Percentiles rank a stretch among this genome's conserved stretches.
Conservation (phyloP, 1,140 invertebrate genomes). For the Ectropis grisescens region DNA sequence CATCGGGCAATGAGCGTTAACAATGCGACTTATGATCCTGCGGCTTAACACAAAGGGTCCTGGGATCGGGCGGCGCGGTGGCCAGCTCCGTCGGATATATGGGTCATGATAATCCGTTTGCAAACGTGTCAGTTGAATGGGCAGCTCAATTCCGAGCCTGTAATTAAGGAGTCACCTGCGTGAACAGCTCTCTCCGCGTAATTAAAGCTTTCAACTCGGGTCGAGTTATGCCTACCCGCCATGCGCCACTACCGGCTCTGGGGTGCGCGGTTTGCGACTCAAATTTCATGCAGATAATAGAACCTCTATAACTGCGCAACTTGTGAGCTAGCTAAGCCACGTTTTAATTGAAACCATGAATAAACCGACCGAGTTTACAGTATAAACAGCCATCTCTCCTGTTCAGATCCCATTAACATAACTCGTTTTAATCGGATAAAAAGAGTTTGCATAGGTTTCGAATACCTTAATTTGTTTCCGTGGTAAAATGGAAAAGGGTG, state of each 20-base stretch:
- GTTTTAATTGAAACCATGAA: constrained; percentile 50
- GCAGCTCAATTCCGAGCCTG: constrained; percentile 55
- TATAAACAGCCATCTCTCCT: constrained; percentile 11
- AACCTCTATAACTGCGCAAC: constrained; percentile 40
- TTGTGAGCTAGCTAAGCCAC: constrained; percentile 38
- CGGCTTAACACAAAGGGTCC: too few species aligned
- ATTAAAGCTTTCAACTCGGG: constrained; percentile 63
- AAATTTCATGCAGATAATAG: constrained; percentile 60
- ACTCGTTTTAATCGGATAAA: too few species aligned
- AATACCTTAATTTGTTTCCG: too few species aligned
- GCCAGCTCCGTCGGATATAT: constrained; percentile 2
- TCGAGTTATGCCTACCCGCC: constrained; percentile 49
- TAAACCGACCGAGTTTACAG: constrained; percentile 25
- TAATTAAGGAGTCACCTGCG: constrained; percentile 68
- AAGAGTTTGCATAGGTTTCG: too few species aligned
- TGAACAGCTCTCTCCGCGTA: constrained; percentile 58
- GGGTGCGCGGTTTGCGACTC: constrained; percentile 48
- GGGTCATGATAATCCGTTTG: constrained; percentile 55
- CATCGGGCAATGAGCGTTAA: too few species aligned
- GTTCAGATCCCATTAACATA: too few species aligned
- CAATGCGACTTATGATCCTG: too few species aligned
- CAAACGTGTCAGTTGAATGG: constrained; percentile 55
- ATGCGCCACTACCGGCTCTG: constrained; percentile 37
- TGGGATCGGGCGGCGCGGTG: too few species aligned
- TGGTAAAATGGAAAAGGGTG: too few species aligned